Conservation (phyloP, 2,888 invertebrate genomes). For the Mongoloraphidia duomilia region DNA sequence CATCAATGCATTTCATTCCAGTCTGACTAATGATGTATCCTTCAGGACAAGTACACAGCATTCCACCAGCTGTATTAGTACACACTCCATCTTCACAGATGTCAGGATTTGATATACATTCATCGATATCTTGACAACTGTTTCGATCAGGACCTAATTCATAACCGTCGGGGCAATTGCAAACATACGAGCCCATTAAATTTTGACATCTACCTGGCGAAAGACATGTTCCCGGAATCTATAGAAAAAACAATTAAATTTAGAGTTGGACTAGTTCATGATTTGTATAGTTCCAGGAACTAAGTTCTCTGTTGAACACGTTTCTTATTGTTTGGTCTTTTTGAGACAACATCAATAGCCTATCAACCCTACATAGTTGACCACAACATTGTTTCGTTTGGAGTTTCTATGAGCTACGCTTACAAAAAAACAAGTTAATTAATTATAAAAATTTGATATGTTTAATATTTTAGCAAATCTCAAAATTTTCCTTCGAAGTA, state of each 20-base stretch:
- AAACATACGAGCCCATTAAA: constrained; percentile 54
- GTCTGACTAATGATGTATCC: constrained; percentile 55
- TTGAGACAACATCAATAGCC: too few relatives aligned
- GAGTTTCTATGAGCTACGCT: too few relatives aligned
- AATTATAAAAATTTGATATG: too few relatives aligned
- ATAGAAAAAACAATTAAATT: constrained; percentile 5
- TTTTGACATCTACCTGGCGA: constrained; percentile 51
- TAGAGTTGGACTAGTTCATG: not conserved
- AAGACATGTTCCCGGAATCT: constrained; percentile 43
- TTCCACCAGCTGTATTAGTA: constrained; percentile 68
- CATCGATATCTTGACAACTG: constrained; percentile 58
- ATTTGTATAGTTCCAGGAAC: not conserved
- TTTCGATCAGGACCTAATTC: constrained; percentile 47
- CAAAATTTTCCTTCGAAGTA: not conserved
- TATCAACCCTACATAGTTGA: too few relatives aligned
- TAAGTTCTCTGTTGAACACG: not conserved
- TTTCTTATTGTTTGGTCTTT: too few relatives aligned
- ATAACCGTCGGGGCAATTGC: constrained; percentile 68
- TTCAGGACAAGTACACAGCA: constrained; percentile 66
- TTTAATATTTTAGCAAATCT: not conserved
- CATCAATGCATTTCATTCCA: constrained; percentile 58
- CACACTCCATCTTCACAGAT: constrained; percentile 72
- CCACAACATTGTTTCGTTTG: too few relatives aligned
- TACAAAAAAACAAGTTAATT: too few relatives aligned
- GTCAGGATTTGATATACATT: constrained; percentile 53